These are phyloP conservation scores for Hydrozoanthus tunicans DNA, from an alignment of 64 coral and sea anemone species.

Conservation along the genomic window DNA sequence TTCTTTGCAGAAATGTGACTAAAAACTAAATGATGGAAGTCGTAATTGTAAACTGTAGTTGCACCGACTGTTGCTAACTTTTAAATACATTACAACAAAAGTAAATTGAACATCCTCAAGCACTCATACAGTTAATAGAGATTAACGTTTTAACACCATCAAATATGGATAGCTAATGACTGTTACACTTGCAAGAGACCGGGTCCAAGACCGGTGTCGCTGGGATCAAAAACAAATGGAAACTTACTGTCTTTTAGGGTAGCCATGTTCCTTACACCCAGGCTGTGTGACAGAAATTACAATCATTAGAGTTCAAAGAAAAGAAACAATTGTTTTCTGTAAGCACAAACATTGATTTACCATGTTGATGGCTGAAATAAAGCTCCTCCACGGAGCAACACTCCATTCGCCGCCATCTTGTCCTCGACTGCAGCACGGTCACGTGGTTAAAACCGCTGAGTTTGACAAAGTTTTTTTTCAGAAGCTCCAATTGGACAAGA, in stretches of 20 bases:
- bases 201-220: too few relatives aligned
- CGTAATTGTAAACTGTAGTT: too few relatives aligned
- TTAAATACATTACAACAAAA: too few relatives aligned
- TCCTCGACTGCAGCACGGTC: slow-evolving; percentile 45
- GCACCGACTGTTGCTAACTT: too few relatives aligned
- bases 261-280: slow-evolving; percentile 88
- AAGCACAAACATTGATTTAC: slow-evolving; percentile 55
- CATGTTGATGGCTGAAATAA: slow-evolving; percentile 95
- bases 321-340: not conserved
- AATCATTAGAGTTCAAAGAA: not conserved
- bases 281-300: slow-evolving; percentile 47
- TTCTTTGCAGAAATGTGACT: too few relatives aligned
- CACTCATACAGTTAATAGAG: too few relatives aligned
- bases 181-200: too few relatives aligned
- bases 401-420: slow-evolving; percentile 97
- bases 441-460: slow-evolving; percentile 73
- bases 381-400: slow-evolving; percentile 70
- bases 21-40: too few relatives aligned
- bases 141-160: too few relatives aligned
- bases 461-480: not conserved
- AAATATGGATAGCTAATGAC: too few relatives aligned
- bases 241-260: slow-evolving; percentile 99
- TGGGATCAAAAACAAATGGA: not conserved
- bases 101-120: too few relatives aligned
- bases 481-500: slow-evolving; percentile 46